phyloP scores from a whole-genome alignment of 2,888 invertebrate genomes.

The Empis livida region DNA sequence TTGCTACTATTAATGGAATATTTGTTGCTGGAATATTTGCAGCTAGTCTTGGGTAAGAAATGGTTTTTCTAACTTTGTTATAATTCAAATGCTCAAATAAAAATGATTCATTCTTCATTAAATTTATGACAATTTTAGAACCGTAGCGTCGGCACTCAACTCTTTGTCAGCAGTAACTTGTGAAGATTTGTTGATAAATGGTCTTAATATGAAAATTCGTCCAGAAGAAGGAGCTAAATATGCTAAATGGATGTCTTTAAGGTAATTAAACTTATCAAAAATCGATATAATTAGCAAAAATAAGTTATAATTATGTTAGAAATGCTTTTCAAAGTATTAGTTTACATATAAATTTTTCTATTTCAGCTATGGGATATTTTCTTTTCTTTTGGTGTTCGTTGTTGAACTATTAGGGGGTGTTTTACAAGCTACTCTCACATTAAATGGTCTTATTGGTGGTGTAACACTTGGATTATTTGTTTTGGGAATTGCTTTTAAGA shows the following conservation, averaged over 20 bases:
- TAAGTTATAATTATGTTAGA: too few relatives aligned
- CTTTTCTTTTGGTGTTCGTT: conserved; percentile 70
- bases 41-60: conserved; percentile 87
- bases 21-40: conserved; percentile 95
- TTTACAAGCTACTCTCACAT: conserved; percentile 74
- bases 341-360: not conserved
- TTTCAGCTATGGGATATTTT: conserved; percentile 51
- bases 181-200: conserved; percentile 69
- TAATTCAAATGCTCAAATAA: too few relatives aligned
- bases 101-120: too few relatives aligned
- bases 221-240: conserved; percentile 63
- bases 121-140: conserved; percentile 43
- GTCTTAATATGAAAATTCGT: conserved; percentile 55
- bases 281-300: too few relatives aligned
- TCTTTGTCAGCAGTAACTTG: conserved; percentile 84
- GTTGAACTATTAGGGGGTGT: conserved; percentile 80
- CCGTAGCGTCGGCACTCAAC: conserved; percentile 90
- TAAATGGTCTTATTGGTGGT: conserved; percentile 82
- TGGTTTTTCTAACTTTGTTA: too few relatives aligned
- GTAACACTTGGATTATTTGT: conserved; percentile 77
- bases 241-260: conserved; percentile 55
- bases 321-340: too few relatives aligned
- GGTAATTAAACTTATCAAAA: conserved; percentile 37
- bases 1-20: conserved; percentile 74
- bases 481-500: conserved; percentile 79